Conservation (phyloP, 2,888 invertebrate genomes). For the Cerastis rubricosa region DNA sequence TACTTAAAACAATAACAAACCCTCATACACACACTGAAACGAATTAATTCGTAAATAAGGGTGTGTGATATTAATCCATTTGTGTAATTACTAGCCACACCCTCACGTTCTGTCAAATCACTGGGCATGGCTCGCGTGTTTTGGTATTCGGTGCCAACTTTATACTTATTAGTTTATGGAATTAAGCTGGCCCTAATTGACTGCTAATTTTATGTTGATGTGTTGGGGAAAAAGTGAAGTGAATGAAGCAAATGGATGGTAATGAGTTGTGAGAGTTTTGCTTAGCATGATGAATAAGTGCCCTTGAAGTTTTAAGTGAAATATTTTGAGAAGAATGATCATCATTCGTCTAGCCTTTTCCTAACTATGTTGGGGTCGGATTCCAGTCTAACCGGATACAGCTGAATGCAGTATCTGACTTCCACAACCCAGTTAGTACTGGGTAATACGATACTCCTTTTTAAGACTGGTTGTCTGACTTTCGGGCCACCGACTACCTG, state of each 20-base stretch:
- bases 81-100: conserved; percentile 77
- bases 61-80: conserved; percentile 77
- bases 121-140: conserved; percentile 66
- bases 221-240: neutral
- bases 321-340: too few relatives aligned
- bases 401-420: too few relatives aligned
- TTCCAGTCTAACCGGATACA: too few relatives aligned
- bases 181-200: conserved; percentile 49
- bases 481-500: too few relatives aligned
- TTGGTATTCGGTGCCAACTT: conserved; percentile 49
- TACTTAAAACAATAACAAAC: conserved; percentile 35
- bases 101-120: conserved; percentile 67
- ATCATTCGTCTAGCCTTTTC: too few relatives aligned
- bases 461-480: too few relatives aligned
- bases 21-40: conserved; percentile 29
- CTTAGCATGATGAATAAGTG: neutral
- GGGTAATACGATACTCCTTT: too few relatives aligned
- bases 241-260: neutral
- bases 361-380: too few relatives aligned
- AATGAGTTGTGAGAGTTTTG: neutral
- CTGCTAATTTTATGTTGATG: conserved; percentile 45
- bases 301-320: too few relatives aligned
- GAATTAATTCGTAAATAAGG: conserved; percentile 69
- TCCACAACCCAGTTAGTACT: too few relatives aligned
- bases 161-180: conserved; percentile 55